Base-by-base conservation (phyloP, 2,113 vertebrate genomes). In the Catharus fuscescens region DNA sequence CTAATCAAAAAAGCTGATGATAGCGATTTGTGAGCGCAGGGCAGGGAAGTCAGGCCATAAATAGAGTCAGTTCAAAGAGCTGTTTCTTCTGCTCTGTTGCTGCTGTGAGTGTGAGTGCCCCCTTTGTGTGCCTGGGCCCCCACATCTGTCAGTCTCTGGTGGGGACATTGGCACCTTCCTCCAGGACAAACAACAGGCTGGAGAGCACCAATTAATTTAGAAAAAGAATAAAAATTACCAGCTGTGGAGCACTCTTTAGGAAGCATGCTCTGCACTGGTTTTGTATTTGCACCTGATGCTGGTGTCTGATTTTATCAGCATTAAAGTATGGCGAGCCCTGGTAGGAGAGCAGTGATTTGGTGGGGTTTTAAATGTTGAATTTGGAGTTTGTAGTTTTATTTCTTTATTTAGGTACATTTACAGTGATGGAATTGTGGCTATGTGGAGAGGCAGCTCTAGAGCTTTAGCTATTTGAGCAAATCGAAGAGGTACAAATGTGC, bases 11-110 rank as follows among this genome's bases (percentile, higher is more conserved):
- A 56, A 93, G 91, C 78, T 48, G 77, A 90, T 50, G 86, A 80
- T 91, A 56, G 89, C 28, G 14, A 93, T 92, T 95, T 93, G 95
- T 94, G 95, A 92, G 96, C 28, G 34, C 40, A 69, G 94, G 90
- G 83, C 93, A 80, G 14, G 77, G 86, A 79, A 95, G 90, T 95
- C 93, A 97, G 90, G 69, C 87, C 95, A 86, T 92, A 95, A 95
- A 97, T 54, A 70, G 88, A 82, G 56, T 60, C 77, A 67, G 76
- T 90, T 97, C 94, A 97, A 98, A 98, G 89, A 78, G 67, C 77
- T 42, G 59, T 91, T 96, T 73, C 89, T 96, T 95, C 92, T 97
- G 97, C 26, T 95, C 95, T 50, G 87, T 24, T 88, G 87, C 32
- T 88, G 90, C 91, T 79, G 48, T 36, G 64, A 88, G 86, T 77